phyloP scores from a whole-genome alignment of 2,113 vertebrate genomes.

The Percopsis transmontana region DNA sequence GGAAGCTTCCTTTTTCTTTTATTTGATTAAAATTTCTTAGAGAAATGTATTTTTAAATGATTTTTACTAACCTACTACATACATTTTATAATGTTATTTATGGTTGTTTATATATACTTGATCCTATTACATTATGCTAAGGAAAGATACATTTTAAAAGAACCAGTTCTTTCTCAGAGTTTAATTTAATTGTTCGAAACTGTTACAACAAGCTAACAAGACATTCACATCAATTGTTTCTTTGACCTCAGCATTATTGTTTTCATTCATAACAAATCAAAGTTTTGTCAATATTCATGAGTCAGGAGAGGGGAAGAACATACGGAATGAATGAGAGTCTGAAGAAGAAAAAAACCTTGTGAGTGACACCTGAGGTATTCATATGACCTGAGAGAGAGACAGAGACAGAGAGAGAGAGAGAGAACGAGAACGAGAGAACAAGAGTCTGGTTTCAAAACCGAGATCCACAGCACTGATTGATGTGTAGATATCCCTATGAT shows the following conservation, averaged over 20 bases:
- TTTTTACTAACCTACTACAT: no score
- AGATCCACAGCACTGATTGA: slow-evolving; percentile 40
- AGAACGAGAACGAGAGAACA: slow-evolving; percentile 31
- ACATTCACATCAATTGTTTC: slow-evolving; percentile 43
- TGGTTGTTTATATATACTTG: no score
- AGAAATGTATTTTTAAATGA: no score
- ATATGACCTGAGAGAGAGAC: neutral
- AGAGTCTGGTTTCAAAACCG: slow-evolving; percentile 48
- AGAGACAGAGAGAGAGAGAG: slow-evolving; percentile 7
- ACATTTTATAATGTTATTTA: no score
- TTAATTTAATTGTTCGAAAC: neutral
- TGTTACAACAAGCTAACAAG: slow-evolving; percentile 6
- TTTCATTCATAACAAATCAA: slow-evolving; percentile 39
- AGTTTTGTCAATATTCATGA: slow-evolving; percentile 36
- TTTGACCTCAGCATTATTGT: slow-evolving; percentile 39
- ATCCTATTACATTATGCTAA: no score
- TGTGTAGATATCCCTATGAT: slow-evolving; percentile 32
- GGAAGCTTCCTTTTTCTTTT: no score
- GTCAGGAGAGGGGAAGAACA: slow-evolving; percentile 49
- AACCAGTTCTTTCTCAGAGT: no score
- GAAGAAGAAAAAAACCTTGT: slow-evolving; percentile 10
- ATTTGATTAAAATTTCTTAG: no score
- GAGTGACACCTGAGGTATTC: slow-evolving; percentile 60
- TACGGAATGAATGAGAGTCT: slow-evolving; percentile 54
- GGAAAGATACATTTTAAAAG: no score